Evolutionary conservation across 1,140 invertebrate genomes (phyloP), one percentile per base, ranked within the genome.

Genomic region (Battus philenor): DNA sequence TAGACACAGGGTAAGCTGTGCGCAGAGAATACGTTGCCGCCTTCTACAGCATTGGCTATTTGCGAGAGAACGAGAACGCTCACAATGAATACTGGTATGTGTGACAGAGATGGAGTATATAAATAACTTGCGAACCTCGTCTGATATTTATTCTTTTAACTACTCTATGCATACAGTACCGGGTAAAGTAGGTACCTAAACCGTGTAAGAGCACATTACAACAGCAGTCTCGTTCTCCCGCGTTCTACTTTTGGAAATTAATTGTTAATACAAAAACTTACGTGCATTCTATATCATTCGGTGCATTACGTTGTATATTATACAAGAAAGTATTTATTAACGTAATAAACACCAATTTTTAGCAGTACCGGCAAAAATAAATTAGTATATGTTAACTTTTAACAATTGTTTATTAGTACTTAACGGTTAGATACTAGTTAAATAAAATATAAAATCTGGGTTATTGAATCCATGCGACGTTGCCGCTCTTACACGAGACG

Each of bases 221-320:
- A 44, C 55, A 60, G 49, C 47, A 33, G 44, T 44, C 50, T 71
- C 67, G 56, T 73, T 81, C 77, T 81, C 70, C 73, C 71, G 63
- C 49, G 56, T 62, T 69, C 70, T 77, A 69, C 65, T 73, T 60
- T 68, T 66, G 13, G 4, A 16, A 41, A 17, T 11, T 3, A 16
- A 13, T 17, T 11, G 1, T 6, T 16, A 16, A 3, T 20, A 26
- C 18, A 20, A 20, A n/a, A n/a, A n/a, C n/a, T n/a, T n/a, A n/a
- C n/a, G n/a, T n/a, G n/a, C n/a, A n/a, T n/a, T n/a, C n/a, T n/a
- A n/a, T n/a, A n/a, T n/a, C n/a, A n/a, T n/a, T n/a, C n/a, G n/a
- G n/a, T n/a, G n/a, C n/a, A n/a, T n/a, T n/a, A n/a, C n/a, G n/a
- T n/a, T n/a, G n/a, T n/a, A n/a, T n/a, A n/a, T n/a, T n/a, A n/a